These are phyloP conservation scores for Pristionchus maxplancki DNA, from an alignment of 2,888 invertebrate species.

Conservation along the genomic window DNA sequence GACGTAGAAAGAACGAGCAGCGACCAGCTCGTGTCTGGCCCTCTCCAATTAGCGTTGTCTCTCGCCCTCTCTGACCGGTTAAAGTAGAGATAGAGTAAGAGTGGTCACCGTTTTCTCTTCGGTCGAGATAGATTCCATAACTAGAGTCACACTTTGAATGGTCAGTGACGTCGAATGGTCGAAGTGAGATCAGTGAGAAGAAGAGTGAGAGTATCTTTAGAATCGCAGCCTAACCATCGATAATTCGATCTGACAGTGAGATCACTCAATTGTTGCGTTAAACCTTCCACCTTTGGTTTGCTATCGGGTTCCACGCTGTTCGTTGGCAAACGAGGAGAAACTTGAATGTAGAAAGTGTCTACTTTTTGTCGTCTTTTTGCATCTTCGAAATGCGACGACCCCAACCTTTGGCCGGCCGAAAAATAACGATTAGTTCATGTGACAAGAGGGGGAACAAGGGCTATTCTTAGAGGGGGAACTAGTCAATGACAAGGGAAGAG, in stretches of 20 bases:
- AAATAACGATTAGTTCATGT: slow-evolving; percentile 26
- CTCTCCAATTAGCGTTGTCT: not conserved
- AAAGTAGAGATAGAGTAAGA: not conserved
- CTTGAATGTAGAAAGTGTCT: not conserved
- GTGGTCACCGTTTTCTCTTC: no score
- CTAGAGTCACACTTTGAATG: slow-evolving; percentile 6
- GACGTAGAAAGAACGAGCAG: not conserved
- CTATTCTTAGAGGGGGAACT: slow-evolving; percentile 37
- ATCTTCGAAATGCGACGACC: not conserved
- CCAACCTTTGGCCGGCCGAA: not conserved
- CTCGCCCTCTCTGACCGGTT: not conserved
- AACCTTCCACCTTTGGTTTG: slow-evolving; percentile 9
- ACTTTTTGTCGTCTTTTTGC: not conserved
- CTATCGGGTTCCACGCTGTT: not conserved
- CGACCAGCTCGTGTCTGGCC: not conserved
- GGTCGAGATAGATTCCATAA: not conserved
- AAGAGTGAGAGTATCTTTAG: slow-evolving; percentile 11
- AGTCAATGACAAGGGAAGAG: not conserved
- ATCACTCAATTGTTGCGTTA: not conserved
- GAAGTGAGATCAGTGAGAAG: not conserved
- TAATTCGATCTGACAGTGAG: not conserved
- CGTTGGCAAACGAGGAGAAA: not conserved
- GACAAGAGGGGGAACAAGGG: not conserved
- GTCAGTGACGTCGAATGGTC: not conserved
- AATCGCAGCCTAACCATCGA: not conserved